A percentile compares a stretch with the other conserved stretches of the same genome.
Conservation (phyloP, 2,113 vertebrate genomes). For the Dipodomys spectabilis region DNA sequence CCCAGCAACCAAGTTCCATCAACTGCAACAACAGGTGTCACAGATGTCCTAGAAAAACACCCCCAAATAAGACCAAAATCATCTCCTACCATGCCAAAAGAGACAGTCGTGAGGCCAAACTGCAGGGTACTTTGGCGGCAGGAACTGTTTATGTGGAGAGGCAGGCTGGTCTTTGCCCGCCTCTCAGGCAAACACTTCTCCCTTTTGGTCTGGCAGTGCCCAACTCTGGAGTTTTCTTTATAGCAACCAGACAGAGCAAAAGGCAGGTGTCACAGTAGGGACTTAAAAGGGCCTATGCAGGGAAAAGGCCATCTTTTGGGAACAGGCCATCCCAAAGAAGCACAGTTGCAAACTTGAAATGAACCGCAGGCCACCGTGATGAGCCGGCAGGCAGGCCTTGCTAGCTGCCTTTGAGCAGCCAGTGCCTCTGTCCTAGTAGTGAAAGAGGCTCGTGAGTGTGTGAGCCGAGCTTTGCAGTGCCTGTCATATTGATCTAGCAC, state of each 20-base stretch:
- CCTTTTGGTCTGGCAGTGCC: not conserved
- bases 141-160: not conserved
- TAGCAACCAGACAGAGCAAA: not conserved
- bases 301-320: constrained; percentile 43
- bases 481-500: constrained; percentile 90
- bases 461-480: constrained; percentile 84
- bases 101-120: not conserved
- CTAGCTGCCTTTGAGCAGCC: fast-evolving
- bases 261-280: constrained; percentile 9
- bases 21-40: not conserved
- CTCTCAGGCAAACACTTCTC: not conserved
- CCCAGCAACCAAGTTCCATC: not conserved
- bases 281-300: constrained; percentile 56
- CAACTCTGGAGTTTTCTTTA: constrained; percentile 49
- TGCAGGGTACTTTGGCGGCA: not conserved
- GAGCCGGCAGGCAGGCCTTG: not conserved
- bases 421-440: not conserved
- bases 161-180: not conserved
- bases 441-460: constrained; percentile 84
- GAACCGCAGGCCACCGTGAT: constrained; percentile 45
- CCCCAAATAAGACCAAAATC: not conserved
- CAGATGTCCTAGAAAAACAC: constrained; percentile 51
- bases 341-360: constrained; percentile 81
- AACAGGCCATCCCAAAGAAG: constrained; percentile 80
- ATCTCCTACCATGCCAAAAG: not conserved